Evolutionary conservation across 2,888 invertebrate genomes (phyloP).

Genomic region (Ochropleura leucogaster): DNA sequence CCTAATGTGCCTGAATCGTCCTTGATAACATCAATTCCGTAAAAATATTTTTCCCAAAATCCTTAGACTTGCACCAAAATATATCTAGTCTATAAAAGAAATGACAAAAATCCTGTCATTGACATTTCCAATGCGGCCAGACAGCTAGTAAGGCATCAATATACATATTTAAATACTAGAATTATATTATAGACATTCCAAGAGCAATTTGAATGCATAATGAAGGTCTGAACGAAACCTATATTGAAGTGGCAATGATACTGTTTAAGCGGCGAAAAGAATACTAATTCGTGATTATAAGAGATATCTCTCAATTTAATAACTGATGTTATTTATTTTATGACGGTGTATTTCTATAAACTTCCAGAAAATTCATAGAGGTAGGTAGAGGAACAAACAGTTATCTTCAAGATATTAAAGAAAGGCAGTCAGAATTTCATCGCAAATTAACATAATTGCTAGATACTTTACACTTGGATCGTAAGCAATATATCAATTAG

Average conservation of each 20-base stretch:
- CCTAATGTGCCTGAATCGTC: neutral
- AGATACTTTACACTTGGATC: neutral
- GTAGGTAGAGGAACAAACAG: no score
- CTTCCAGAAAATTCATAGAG: no score
- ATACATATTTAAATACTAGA: constrained; percentile 23
- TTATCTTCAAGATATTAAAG: no score
- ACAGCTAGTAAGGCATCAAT: constrained; percentile 13
- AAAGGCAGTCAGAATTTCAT: neutral
- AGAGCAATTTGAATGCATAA: constrained; percentile 39
- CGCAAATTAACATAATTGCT: neutral
- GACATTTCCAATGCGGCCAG: constrained; percentile 41
- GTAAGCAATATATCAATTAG: neutral
- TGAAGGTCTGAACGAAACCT: constrained; percentile 25
- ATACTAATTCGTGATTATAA: constrained; percentile 7
- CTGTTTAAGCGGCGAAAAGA: constrained; percentile 5
- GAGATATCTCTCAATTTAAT: neutral
- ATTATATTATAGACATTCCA: constrained; percentile 15
- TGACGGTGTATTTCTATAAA: no score
- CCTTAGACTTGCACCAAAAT: neutral
- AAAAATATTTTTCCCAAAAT: neutral
- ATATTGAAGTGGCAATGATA: constrained; percentile 30
- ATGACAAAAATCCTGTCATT: constrained; percentile 37
- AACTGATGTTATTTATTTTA: neutral
- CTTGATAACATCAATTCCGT: constrained; percentile 2
- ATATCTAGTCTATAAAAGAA: neutral